Evolutionary conservation across 2,888 invertebrate genomes (phyloP).

Genomic region (Aspidiotus destructor): DNA sequence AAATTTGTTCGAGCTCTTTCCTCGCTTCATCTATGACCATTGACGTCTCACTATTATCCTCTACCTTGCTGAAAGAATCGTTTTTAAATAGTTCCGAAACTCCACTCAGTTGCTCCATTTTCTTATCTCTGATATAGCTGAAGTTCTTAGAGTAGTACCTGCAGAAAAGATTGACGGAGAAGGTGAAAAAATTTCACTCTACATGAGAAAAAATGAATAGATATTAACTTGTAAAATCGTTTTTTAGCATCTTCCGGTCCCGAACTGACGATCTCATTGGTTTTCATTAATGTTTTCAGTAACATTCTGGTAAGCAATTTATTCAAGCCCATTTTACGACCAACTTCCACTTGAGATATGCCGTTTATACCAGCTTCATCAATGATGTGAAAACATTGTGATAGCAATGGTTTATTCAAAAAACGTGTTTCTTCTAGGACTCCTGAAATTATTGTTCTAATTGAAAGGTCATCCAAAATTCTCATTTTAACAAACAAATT

Average conservation of each 20-base stretch:
- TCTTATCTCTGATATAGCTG: background rate
- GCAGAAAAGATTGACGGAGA: background rate
- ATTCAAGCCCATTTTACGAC: slow-evolving; percentile 2
- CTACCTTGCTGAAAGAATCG: no score
- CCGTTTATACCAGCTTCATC: slow-evolving; percentile 7
- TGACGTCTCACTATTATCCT: no score
- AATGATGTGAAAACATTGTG: slow-evolving; percentile 14
- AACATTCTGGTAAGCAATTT: slow-evolving; percentile 14
- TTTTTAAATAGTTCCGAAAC: no score
- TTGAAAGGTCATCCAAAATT: no score
- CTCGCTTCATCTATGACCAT: no score
- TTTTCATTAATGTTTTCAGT: slow-evolving; percentile 12
- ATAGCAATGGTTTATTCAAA: background rate
- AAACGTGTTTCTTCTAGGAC: slow-evolving; percentile 9
- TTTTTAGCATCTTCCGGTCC: slow-evolving; percentile 19
- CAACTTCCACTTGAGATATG: slow-evolving; percentile 6
- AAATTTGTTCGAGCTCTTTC: no score
- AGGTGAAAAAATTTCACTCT: background rate
- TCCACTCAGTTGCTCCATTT: background rate
- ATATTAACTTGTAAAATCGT: slow-evolving; percentile 15
- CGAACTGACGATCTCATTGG: background rate
- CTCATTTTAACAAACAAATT: no score
- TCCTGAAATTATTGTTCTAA: background rate
- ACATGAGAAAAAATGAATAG: slow-evolving; percentile 5
- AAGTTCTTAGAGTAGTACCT: slow-evolving; percentile 2